A percentile compares a stretch with the other conserved stretches of the same genome.
These are phyloP conservation scores for Chrysemys picta DNA, from an alignment of 2,113 vertebrate species.

Conservation along the genomic window DNA sequence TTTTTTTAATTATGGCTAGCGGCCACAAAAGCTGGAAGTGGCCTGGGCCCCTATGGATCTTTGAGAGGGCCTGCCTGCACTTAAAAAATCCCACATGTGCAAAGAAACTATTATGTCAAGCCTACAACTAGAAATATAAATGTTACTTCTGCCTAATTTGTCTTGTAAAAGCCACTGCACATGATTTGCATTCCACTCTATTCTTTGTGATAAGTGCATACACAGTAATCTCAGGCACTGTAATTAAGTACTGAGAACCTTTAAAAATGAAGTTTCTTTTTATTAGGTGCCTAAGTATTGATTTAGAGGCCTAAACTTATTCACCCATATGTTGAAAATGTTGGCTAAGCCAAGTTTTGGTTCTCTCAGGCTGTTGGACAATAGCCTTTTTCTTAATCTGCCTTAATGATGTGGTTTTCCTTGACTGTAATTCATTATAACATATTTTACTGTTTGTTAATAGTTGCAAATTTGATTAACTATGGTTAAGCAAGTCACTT, in stretches of 20 bases:
- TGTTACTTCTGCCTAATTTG: not conserved
- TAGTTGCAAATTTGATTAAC: not conserved
- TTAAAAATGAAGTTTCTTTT: not conserved
- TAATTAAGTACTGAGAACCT: not conserved
- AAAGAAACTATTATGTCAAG: not conserved
- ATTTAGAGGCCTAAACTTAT: not conserved
- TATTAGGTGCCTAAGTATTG: not conserved
- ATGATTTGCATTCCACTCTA: not conserved
- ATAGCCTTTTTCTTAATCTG: not conserved
- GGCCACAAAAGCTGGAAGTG: too few species aligned
- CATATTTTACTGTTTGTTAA: not conserved
- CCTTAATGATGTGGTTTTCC: not conserved
- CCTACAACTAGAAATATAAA: not conserved
- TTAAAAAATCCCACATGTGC: not conserved
- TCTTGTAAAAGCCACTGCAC: not conserved
- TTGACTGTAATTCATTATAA: not conserved
- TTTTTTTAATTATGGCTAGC: too few species aligned
- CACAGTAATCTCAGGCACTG: not conserved
- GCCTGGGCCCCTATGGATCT: too few species aligned
- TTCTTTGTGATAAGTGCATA: not conserved
- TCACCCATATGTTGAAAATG: not conserved
- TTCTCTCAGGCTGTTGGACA: not conserved
- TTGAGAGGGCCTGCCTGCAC: too few species aligned
- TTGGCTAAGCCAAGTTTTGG: not conserved
- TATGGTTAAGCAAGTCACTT: not conserved